A percentile compares a stretch with the other conserved stretches of the same genome.
These are phyloP conservation scores for Cremastinae sp. DNA, from an alignment of 2,888 invertebrate genomes.

Conservation along the genomic window DNA sequence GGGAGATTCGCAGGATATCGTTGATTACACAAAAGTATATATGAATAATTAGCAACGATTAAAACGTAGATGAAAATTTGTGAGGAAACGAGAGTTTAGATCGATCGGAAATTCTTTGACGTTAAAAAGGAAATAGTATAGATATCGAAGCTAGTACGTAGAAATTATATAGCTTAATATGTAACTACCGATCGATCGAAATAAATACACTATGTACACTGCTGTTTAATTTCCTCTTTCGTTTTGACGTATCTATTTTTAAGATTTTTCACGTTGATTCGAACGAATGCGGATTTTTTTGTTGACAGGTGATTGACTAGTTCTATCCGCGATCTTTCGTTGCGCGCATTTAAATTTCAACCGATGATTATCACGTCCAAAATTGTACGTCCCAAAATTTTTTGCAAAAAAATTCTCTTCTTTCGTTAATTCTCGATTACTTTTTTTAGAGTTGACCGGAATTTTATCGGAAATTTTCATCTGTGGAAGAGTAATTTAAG, in stretches of 20 bases:
- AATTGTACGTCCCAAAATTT: too few species aligned
- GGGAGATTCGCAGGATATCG: conserved; percentile 36
- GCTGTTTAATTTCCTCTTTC: conserved; percentile 59
- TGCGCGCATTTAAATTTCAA: neutral
- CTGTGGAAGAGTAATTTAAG: too few species aligned
- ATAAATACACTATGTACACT: conserved; percentile 66
- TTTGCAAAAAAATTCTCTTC: too few species aligned
- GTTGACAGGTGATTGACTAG: conserved; percentile 29
- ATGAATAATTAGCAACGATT: conserved; percentile 54
- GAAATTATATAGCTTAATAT: conserved; percentile 38
- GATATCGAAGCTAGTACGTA: conserved; percentile 27
- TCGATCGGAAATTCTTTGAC: conserved; percentile 45
- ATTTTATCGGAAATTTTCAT: too few species aligned
- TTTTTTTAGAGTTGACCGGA: too few species aligned
- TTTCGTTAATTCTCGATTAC: too few species aligned
- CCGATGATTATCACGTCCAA: too few species aligned
- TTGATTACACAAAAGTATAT: conserved; percentile 38
- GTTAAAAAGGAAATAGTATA: conserved; percentile 22
- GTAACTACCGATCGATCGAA: conserved; percentile 61
- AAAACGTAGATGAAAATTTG: conserved; percentile 19
- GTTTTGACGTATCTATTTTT: conserved; percentile 15
- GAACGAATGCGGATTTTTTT: too few species aligned
- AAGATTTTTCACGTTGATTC: neutral
- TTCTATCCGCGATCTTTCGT: conserved; percentile 2
- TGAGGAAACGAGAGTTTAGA: conserved; percentile 7